A percentile compares a stretch with the other conserved stretches of the same genome.
phyloP scores from a whole-genome alignment of 2,888 invertebrate species.

The Stramonita haemastoma region DNA sequence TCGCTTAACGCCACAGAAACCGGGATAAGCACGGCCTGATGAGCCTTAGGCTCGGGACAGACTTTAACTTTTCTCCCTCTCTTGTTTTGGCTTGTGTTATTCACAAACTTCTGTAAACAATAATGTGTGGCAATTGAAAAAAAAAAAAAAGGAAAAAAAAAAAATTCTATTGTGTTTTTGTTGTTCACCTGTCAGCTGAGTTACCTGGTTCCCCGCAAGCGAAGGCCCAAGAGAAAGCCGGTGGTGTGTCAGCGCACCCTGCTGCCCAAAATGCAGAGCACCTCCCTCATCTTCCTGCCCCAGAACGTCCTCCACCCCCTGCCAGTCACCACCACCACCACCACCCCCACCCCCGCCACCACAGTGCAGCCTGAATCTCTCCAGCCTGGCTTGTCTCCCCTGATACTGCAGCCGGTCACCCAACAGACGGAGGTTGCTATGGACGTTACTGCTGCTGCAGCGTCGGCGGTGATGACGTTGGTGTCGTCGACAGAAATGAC shows the following conservation, averaged over 20 bases:
- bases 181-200: not conserved
- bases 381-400: constrained; percentile 29
- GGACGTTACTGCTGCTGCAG: not conserved
- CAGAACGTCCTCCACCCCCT: not conserved
- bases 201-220: constrained; percentile 42
- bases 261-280: constrained; percentile 64
- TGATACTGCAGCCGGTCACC: constrained; percentile 34
- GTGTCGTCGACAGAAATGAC: not conserved
- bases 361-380: constrained; percentile 19
- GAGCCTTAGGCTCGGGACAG: too few relatives aligned
- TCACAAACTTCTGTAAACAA: too few relatives aligned
- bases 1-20: too few relatives aligned
- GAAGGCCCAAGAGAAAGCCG: constrained; percentile 42
- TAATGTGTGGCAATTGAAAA: too few relatives aligned
- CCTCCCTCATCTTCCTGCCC: constrained; percentile 48
- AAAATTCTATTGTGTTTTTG: too few relatives aligned
- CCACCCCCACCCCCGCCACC: not conserved
- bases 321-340: not conserved
- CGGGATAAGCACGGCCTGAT: too few relatives aligned
- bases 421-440: constrained; percentile 42
- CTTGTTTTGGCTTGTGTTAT: too few relatives aligned
- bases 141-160: too few relatives aligned
- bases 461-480: not conserved
- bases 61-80: too few relatives aligned
- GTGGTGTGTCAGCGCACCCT: constrained; percentile 71